Percentiles rank a stretch among this genome's conserved stretches.
Conservation (phyloP, 2,888 invertebrate genomes). For the Gordius sp. region DNA sequence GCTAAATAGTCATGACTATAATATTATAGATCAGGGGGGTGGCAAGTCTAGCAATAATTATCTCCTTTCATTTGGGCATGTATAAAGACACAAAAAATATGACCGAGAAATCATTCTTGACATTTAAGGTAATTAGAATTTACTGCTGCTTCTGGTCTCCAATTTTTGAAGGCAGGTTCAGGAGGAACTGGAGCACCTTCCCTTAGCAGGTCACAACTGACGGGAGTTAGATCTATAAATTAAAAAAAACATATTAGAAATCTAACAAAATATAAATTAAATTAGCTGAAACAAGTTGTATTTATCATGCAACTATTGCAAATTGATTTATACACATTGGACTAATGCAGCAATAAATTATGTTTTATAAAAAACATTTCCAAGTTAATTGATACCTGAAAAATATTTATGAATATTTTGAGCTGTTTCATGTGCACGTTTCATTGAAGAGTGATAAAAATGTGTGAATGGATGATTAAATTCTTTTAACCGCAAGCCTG, state of each 20-base stretch:
- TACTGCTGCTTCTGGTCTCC: slow-evolving; percentile 56
- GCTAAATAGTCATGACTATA: no score
- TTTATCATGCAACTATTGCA: background rate
- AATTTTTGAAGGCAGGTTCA: slow-evolving; percentile 60
- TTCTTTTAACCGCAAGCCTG: slow-evolving; percentile 48
- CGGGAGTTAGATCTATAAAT: slow-evolving; percentile 30
- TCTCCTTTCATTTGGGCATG: no score
- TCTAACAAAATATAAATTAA: slow-evolving; percentile 9
- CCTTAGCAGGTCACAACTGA: slow-evolving; percentile 46
- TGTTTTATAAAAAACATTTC: no score
- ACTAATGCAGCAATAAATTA: no score
- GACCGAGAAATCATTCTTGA: no score
- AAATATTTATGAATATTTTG: slow-evolving; percentile 48
- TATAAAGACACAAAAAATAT: no score
- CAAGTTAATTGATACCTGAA: slow-evolving; percentile 24
- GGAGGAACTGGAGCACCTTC: slow-evolving; percentile 85
- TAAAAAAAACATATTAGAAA: background rate
- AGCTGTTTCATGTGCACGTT: slow-evolving; percentile 67
- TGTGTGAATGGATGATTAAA: slow-evolving; percentile 50
- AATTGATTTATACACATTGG: no score
- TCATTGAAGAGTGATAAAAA: slow-evolving; percentile 66
- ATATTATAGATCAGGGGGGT: no score
- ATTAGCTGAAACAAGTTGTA: background rate
- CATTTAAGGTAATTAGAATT: no score
- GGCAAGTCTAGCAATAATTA: no score